These are phyloP conservation scores for Eudasyphora cyanicolor DNA, from an alignment of 2,888 invertebrate species.

Conservation along the genomic window DNA sequence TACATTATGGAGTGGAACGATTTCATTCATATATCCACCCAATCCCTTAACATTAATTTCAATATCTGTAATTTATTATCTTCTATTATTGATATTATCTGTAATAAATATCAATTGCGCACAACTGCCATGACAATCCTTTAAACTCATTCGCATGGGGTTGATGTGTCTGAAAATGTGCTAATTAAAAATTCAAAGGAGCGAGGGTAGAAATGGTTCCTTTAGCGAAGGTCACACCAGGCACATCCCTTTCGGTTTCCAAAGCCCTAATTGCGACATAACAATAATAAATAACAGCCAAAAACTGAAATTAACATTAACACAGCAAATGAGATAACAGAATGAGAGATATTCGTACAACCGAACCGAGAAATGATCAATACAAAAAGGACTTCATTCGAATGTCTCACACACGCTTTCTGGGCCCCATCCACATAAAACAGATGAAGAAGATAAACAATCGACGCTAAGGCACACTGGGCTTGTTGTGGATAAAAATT, in stretches of 20 bases:
- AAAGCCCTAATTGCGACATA: background rate
- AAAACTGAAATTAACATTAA: background rate
- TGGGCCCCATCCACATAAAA: background rate
- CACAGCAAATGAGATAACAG: background rate
- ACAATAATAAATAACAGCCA: slow-evolving; percentile 9
- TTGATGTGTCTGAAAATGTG: background rate
- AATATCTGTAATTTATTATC: background rate
- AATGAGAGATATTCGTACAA: background rate
- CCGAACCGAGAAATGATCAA: background rate
- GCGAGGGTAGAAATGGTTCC: background rate
- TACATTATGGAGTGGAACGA: too few relatives aligned
- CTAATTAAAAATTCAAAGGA: background rate
- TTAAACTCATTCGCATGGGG: background rate
- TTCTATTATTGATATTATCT: background rate
- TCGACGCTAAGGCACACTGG: background rate
- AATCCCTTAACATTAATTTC: background rate
- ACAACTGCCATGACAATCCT: background rate
- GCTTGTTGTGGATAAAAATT: background rate
- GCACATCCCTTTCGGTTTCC: background rate
- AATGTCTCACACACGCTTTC: background rate
- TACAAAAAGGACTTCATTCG: background rate
- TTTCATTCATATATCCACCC: too few relatives aligned
- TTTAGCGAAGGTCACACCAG: background rate
- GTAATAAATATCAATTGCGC: background rate
- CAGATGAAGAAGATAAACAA: background rate